Evolutionary conservation across 2,797 vertebrate genomes (phyloP).

Genomic region (Antrozous pallidus): DNA sequence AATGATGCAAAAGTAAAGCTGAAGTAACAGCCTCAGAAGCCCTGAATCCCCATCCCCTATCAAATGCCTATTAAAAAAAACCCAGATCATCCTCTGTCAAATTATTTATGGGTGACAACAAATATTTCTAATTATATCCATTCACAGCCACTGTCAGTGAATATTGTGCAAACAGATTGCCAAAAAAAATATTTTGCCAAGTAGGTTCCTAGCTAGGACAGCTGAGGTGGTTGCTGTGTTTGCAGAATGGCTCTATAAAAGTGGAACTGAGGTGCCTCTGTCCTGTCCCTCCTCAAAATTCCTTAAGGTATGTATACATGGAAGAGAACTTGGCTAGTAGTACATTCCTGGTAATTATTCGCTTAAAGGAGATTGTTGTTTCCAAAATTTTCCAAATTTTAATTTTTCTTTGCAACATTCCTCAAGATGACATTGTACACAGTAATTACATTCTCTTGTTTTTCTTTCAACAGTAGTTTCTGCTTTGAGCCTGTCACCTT

Average conservation of each 20-base stretch:
- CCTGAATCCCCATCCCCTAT: constrained; percentile 68
- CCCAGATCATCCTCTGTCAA: constrained; percentile 77
- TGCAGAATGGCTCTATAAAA: constrained; percentile 84
- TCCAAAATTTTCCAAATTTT: neutral
- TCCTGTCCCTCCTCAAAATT: constrained; percentile 77
- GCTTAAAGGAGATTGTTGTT: neutral
- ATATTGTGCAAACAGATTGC: constrained; percentile 80
- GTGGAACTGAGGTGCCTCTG: constrained; percentile 29
- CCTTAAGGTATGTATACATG: constrained; percentile 78
- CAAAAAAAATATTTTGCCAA: constrained; percentile 81
- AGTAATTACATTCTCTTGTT: constrained; percentile 38
- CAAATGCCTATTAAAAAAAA: constrained; percentile 61
- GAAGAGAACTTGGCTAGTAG: neutral
- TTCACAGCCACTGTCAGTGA: constrained; percentile 82
- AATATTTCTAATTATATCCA: constrained; percentile 87
- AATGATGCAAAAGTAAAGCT: constrained; percentile 57
- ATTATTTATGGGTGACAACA: constrained; percentile 84
- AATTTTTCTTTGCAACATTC: neutral
- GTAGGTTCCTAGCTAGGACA: constrained; percentile 79
- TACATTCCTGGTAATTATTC: constrained; percentile 51
- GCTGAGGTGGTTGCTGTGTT: constrained; percentile 81
- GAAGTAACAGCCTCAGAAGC: constrained; percentile 47
- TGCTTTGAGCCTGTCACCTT: constrained; percentile 53
- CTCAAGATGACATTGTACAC: neutral
- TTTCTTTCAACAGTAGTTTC: constrained; percentile 72